Evolutionary conservation across 2,888 invertebrate genomes (phyloP), one percentile per base, ranked within the genome.

Genomic region (Platycheirus rosarum): DNA sequence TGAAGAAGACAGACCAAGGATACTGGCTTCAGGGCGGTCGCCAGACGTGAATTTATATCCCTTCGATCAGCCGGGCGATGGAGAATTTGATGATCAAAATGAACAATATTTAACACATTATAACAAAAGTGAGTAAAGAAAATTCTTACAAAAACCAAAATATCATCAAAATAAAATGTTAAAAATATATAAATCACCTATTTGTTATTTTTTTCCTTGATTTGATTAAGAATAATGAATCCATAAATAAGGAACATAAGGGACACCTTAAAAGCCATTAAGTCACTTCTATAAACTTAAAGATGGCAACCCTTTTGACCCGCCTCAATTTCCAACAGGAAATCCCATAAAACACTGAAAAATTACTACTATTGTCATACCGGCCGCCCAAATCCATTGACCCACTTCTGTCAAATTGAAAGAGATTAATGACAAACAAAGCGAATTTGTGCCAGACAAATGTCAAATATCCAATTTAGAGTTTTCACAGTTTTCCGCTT

Each of bases 1-100:
- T 20, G 90, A 91, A 75, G 91, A 91, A 75, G 91, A 91, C 86
- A 88, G 88, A 44, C 91, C 91, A 3, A 87, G 90, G n/a, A 89
- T 90, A 63, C 85, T 91, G 76, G 91, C 91, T 8, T 90, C 91
- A 0, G 90, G 91, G 1, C 87, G 89, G 62, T 91, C 90, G 8
- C 90, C 90, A 1, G 89, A 90, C 65, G 87, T 88, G 76, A 89
- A 88, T 53, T 87, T 89, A 80, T 90, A 88, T 85, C 89, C 90
- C 0, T 90, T 89, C 71, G 90, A 90, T 86, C 88, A 89, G 37
- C 86, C 88, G 0, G 86, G 86, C 0, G 88, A 87, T 68, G 87
- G 84, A 20, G 88, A 88, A 57, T 86, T 87, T 37, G 86, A 85
- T 63, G 89, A 90, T 77, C 89, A 89, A 71, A 89, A 88, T 73